Base-by-base conservation (phyloP, 1,140 invertebrate species). In the Drosophila virilis region DNA sequence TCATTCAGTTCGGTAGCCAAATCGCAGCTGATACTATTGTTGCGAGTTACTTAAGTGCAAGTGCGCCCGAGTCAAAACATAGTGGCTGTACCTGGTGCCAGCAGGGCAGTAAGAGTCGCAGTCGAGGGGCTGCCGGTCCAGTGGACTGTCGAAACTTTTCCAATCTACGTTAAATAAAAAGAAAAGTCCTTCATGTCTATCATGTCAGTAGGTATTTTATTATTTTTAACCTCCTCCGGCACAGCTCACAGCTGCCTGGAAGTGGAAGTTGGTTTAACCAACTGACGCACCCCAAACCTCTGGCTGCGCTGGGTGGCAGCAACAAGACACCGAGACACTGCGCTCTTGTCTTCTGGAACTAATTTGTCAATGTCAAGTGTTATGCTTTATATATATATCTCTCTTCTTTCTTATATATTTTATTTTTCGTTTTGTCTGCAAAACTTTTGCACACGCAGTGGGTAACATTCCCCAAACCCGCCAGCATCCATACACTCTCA, bases 341-440 rank as follows among this genome's bases (percentile, higher is more conserved):
- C 28, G 46, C 71, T 80, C 71, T 78, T 89, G 85, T 90, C 85
- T 90, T 85, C 75, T 84, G 80, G 66, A 91, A 91, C 88, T 91
- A 91, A 91, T 91, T 91, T 91, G 88, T 91, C 88, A 91, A 91
- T 91, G 88, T 91, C 88, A 91, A 91, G 88, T 91, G 88, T 88
- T 91, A 90, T 90, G 90, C 90, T 84, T 90, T 90, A 74, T 89
- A 90, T 82, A 78, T 75, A 54, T 28, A 28, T 55, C 45, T 32
- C 42, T 9, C 7, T 59, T 66, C 40, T 10, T 40, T 35, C 50
- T 48, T 55, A 28, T 17, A n/a, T 38, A 15, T 62, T 38, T 40
- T 52, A 66, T 43, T 77, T 81, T 40, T 37, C 48, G 54, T 17
- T 83, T 65, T 73, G 67, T 73, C 74, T 68, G 64, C 54, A 64